Percentiles rank a stretch among this genome's conserved stretches.
Evolutionary conservation across 2,113 vertebrate species (phyloP).

Genomic region (Antechinus flavipes): DNA sequence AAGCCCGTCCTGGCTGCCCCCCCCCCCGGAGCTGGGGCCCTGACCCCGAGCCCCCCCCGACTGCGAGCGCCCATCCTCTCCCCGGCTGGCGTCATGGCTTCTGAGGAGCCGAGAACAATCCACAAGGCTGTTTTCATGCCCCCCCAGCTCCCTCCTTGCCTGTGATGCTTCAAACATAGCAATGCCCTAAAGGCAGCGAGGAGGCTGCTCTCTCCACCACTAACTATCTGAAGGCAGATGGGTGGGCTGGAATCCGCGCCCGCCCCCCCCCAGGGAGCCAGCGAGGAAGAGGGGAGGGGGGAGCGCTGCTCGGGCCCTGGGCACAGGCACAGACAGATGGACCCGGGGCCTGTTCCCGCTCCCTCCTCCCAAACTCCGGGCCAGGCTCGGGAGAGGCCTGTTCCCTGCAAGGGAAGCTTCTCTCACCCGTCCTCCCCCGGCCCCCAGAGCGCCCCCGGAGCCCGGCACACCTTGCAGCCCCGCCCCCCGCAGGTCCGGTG

Average conservation of each 20-base stretch:
- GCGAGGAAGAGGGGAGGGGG: slow-evolving; percentile 36
- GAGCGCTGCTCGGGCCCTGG: slow-evolving; percentile 47
- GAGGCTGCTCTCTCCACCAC: slow-evolving; percentile 68
- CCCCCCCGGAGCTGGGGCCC: slow-evolving; percentile 8
- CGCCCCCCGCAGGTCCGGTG: background rate
- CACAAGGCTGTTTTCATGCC: slow-evolving; percentile 43
- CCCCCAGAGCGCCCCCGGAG: background rate
- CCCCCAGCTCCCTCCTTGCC: slow-evolving; percentile 42
- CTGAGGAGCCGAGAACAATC: slow-evolving; percentile 53
- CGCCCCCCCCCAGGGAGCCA: slow-evolving; percentile 36
- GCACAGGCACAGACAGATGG: slow-evolving; percentile 65
- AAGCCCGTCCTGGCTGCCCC: background rate
- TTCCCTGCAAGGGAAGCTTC: background rate
- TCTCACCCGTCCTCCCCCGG: background rate
- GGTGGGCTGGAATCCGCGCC: slow-evolving; percentile 71
- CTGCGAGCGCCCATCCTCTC: slow-evolving; percentile 53
- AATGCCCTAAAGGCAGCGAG: slow-evolving; percentile 80
- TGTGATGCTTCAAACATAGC: slow-evolving; percentile 65
- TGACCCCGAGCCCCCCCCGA: slow-evolving; percentile 59
- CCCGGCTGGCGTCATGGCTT: slow-evolving; percentile 55
- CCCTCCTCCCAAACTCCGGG: background rate
- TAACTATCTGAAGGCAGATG: slow-evolving; percentile 76
- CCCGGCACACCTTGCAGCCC: background rate
- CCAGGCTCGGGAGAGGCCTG: slow-evolving; percentile 24
- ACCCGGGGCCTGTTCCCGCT: background rate